Percentiles rank a stretch among this genome's conserved stretches.
Evolutionary conservation across 2,888 invertebrate genomes (phyloP).

Genomic region (Epinotia brunnichana): DNA sequence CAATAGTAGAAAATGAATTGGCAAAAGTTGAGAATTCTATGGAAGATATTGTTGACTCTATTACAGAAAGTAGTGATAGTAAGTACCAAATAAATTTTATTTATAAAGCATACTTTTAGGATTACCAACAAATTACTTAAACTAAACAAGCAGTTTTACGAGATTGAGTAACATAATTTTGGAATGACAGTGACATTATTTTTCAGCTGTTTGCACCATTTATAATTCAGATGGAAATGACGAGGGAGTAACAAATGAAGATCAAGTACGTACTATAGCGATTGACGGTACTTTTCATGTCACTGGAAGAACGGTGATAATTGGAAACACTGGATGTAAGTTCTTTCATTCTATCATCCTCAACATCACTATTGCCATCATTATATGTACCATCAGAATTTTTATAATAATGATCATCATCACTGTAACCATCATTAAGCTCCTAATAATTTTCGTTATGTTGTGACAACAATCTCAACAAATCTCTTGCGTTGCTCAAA

Average conservation of each 20-base stretch:
- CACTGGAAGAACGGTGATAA: background rate
- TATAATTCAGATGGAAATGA: background rate
- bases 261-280: background rate
- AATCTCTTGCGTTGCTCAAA: too few relatives aligned
- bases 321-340: constrained; percentile 32
- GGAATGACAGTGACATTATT: background rate
- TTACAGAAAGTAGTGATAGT: background rate
- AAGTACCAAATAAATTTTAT: background rate
- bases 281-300: constrained; percentile 14
- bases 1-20: background rate
- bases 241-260: background rate
- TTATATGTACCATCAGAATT: background rate
- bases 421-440: too few relatives aligned
- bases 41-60: background rate
- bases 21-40: background rate
- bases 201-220: background rate
- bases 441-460: too few relatives aligned
- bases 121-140: too few relatives aligned
- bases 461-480: too few relatives aligned
- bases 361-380: background rate
- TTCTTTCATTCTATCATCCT: background rate
- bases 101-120: too few relatives aligned
- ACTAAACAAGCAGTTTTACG: too few relatives aligned
- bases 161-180: background rate
- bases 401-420: background rate